Evolutionary conservation across 2,797 vertebrate species (phyloP).

Genomic region (Adrianichthys oophorus): DNA sequence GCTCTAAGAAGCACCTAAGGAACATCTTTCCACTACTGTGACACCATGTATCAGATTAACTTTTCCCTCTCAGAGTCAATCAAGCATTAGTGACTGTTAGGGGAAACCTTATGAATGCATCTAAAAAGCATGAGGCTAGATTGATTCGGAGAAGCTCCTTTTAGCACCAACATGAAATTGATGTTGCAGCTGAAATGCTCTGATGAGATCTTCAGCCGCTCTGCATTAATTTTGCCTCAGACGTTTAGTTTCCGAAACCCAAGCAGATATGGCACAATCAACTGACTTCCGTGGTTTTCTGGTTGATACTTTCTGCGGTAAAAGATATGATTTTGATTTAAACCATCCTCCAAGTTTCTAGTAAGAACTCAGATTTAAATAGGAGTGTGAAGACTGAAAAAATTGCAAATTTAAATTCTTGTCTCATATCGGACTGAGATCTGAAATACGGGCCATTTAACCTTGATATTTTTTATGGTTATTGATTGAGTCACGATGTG

Average conservation of each 20-base stretch:
- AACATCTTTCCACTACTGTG: slow-evolving; percentile 18
- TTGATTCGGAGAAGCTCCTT: slow-evolving; percentile 23
- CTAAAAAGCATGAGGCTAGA: slow-evolving; percentile 19
- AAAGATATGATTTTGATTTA: too few species aligned
- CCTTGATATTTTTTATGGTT: too few species aligned
- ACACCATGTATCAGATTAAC: slow-evolving; percentile 28
- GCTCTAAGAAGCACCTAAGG: slow-evolving; percentile 20
- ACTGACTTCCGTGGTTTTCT: background rate
- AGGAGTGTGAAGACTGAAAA: too few species aligned
- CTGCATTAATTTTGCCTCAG: slow-evolving; percentile 27
- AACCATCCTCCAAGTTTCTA: too few species aligned
- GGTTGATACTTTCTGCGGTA: too few species aligned
- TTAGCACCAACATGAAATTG: slow-evolving; percentile 23
- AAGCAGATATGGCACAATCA: background rate
- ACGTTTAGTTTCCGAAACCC: slow-evolving; percentile 37
- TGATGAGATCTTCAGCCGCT: slow-evolving; percentile 27
- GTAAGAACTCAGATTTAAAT: too few species aligned
- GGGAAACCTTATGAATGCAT: slow-evolving; percentile 12
- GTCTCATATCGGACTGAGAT: too few species aligned
- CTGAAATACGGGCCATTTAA: too few species aligned
- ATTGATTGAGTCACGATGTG: too few species aligned
- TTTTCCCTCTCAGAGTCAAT: slow-evolving; percentile 26
- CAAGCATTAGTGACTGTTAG: slow-evolving; percentile 7
- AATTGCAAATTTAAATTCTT: too few species aligned
- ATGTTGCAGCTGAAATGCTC: slow-evolving; percentile 16